A percentile compares a stretch with the other conserved stretches of the same genome.
These are phyloP conservation scores for Harpalus rubripes DNA, from an alignment of 2,888 invertebrate species.

Conservation along the genomic window DNA sequence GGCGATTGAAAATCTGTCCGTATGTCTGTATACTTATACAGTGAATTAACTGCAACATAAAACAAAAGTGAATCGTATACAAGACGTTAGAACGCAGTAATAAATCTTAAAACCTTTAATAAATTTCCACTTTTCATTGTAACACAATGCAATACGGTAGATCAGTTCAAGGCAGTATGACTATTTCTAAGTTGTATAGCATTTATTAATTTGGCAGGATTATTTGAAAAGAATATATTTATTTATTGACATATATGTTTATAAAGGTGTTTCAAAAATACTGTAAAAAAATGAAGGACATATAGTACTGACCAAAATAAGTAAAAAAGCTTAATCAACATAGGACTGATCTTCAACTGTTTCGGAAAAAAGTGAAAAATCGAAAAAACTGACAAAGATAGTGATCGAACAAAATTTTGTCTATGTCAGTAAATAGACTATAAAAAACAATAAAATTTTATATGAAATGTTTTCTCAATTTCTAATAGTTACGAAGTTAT, in stretches of 20 bases:
- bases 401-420: too few relatives aligned
- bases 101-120: slow-evolving; percentile 48
- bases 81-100: slow-evolving; percentile 28
- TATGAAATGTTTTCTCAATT: too few relatives aligned
- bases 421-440: too few relatives aligned
- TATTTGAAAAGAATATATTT: not conserved
- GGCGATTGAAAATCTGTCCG: slow-evolving; percentile 60
- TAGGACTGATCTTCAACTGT: too few relatives aligned
- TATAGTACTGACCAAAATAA: too few relatives aligned
- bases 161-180: not conserved
- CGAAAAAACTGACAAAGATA: too few relatives aligned
- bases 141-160: slow-evolving; percentile 38
- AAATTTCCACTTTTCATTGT: slow-evolving; percentile 59
- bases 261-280: too few relatives aligned
- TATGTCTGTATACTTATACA: slow-evolving; percentile 49
- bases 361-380: too few relatives aligned
- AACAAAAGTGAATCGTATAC: slow-evolving; percentile 46
- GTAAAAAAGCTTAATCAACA: too few relatives aligned
- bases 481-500: too few relatives aligned
- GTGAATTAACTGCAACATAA: slow-evolving; percentile 54
- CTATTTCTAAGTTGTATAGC: not conserved
- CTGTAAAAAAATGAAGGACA: too few relatives aligned
- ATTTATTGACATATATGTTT: not conserved
- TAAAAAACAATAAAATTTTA: too few relatives aligned
- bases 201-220: not conserved